A percentile compares a stretch with the other conserved stretches of the same genome.
Conservation (phyloP, 2,797 vertebrate species). For the Amphiprion clarkii region DNA sequence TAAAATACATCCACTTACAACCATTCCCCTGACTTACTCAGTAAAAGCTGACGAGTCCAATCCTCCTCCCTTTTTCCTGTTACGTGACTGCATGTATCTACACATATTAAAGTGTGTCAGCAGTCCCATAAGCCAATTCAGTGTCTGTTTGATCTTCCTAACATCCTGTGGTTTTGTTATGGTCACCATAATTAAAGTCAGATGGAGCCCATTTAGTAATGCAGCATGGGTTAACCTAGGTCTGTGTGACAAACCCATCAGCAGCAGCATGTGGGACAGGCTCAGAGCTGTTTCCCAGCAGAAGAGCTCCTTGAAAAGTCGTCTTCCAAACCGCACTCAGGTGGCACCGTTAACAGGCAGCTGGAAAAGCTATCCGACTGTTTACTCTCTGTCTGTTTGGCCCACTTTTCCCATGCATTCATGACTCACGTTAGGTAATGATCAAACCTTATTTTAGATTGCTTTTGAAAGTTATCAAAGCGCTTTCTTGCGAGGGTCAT, state of each 20-base stretch:
- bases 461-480: constrained; percentile 24
- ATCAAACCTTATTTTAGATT: constrained; percentile 40
- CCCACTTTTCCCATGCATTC: constrained; percentile 45
- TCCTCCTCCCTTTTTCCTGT: constrained; percentile 9
- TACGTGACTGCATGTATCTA: constrained; percentile 17
- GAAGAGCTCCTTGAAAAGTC: constrained; percentile 49
- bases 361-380: constrained; percentile 68
- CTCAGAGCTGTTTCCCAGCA: constrained; percentile 66
- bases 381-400: constrained; percentile 57
- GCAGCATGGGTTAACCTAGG: constrained; percentile 41
- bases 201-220: constrained; percentile 49
- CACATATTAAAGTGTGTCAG: constrained; percentile 30
- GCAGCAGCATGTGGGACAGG: constrained; percentile 49
- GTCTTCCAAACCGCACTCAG: constrained; percentile 70
- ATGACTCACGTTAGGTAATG: constrained; percentile 47
- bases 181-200: constrained; percentile 61
- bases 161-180: constrained; percentile 55
- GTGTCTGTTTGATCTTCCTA: constrained; percentile 48
- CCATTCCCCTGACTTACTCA: not conserved
- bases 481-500: not conserved
- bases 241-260: constrained; percentile 59
- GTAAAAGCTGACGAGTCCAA: not conserved
- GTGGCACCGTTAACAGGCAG: constrained; percentile 68
- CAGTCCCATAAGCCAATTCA: constrained; percentile 19
- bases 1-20: not conserved